A percentile compares a stretch with the other conserved stretches of the same genome.
Evolutionary conservation across 2,888 invertebrate species (phyloP).

Genomic region (Lasius fuliginosus): DNA sequence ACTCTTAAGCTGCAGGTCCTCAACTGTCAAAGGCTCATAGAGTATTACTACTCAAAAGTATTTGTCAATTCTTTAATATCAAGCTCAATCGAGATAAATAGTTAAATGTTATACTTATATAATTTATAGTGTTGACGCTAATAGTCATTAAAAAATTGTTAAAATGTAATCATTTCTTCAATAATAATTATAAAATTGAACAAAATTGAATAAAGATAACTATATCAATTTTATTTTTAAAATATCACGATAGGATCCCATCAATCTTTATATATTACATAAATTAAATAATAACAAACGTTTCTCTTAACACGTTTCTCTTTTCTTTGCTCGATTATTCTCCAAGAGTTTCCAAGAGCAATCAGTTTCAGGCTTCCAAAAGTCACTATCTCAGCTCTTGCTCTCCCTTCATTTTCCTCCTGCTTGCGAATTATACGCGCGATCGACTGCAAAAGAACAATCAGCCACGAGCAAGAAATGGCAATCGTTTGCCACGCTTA

Average conservation of each 20-base stretch:
- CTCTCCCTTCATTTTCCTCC: background rate
- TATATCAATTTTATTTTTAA: background rate
- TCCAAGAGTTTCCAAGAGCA: background rate
- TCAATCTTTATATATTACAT: background rate
- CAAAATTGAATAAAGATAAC: background rate
- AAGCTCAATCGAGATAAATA: slow-evolving; percentile 1
- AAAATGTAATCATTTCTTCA: background rate
- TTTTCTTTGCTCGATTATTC: background rate
- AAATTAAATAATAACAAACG: background rate
- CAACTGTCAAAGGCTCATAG: slow-evolving; percentile 21
- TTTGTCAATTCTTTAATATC: slow-evolving; percentile 26
- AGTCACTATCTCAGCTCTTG: background rate
- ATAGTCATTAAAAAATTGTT: background rate
- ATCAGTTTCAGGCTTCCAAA: slow-evolving; percentile 2
- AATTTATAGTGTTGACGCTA: background rate
- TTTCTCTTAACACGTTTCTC: background rate
- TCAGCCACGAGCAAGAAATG: slow-evolving; percentile 65
- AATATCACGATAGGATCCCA: background rate
- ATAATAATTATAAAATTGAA: background rate
- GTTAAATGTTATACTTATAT: background rate
- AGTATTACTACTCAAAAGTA: slow-evolving; percentile 7
- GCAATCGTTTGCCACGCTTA: slow-evolving; percentile 66
- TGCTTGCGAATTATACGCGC: slow-evolving; percentile 71
- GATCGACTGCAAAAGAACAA: slow-evolving; percentile 68
- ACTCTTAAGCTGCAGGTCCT: slow-evolving; percentile 13